Evolutionary conservation across 1,140 invertebrate genomes (phyloP).

Genomic region (Centruroides vittatus): DNA sequence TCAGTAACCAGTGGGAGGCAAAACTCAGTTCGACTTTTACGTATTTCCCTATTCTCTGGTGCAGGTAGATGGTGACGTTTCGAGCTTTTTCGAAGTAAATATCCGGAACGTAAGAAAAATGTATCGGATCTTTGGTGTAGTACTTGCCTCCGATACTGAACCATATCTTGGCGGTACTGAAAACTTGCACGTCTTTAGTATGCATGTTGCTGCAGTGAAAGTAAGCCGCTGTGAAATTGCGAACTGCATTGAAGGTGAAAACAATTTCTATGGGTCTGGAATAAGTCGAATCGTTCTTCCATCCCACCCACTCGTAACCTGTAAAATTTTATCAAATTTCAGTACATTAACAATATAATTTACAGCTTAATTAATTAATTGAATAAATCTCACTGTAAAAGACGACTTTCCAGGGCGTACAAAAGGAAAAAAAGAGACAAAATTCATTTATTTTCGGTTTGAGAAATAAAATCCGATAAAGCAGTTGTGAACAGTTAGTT

Average conservation of each 20-base stretch:
- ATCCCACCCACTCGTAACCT: conserved; percentile 79
- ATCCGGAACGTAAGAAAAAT: conserved; percentile 59
- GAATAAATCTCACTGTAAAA: no score
- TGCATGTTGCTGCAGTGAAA: conserved; percentile 62
- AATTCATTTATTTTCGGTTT: no score
- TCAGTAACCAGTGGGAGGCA: conserved; percentile 70
- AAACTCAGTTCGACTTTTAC: conserved; percentile 67
- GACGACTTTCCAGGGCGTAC: no score
- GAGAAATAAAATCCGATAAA: no score
- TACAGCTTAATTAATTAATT: no score
- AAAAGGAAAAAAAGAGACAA: no score
- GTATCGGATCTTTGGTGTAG: conserved; percentile 25
- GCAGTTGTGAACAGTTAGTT: no score
- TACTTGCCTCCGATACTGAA: conserved; percentile 65
- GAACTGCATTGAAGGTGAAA: conserved; percentile 73
- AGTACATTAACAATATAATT: no score
- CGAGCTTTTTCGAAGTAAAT: conserved; percentile 63
- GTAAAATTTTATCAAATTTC: not conserved
- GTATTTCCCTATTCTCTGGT: conserved; percentile 64
- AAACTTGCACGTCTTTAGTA: conserved; percentile 51
- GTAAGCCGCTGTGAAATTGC: conserved; percentile 70
- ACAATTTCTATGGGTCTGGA: conserved; percentile 41
- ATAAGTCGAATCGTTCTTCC: conserved; percentile 54
- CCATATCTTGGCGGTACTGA: conserved; percentile 56
- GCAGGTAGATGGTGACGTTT: conserved; percentile 67